A percentile compares a stretch with the other conserved stretches of the same genome.
Conservation (phyloP, 2,113 vertebrate genomes). For the Ageneiosus marmoratus region DNA sequence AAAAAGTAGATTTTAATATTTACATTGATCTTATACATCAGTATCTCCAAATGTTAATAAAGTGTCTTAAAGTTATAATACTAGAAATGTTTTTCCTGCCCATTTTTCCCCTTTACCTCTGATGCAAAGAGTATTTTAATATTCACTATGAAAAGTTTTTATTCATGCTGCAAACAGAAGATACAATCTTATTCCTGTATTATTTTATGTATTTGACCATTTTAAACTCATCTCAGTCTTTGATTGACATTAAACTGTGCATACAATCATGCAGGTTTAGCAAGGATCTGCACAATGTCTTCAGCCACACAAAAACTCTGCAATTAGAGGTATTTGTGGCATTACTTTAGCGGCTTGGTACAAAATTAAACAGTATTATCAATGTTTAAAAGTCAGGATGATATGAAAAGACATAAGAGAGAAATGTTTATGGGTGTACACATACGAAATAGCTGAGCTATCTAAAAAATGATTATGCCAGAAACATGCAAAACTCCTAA, state of each 20-base stretch:
- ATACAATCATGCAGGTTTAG: not conserved
- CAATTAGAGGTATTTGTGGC: not conserved
- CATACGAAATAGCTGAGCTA: not conserved
- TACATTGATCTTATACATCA: not conserved
- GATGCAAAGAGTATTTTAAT: not conserved
- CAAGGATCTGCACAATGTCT: not conserved
- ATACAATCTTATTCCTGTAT: not conserved
- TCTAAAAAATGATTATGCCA: not conserved
- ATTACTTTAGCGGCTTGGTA: not conserved
- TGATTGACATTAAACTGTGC: not conserved
- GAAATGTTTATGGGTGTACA: not conserved
- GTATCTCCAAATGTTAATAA: not conserved
- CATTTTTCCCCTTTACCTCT: too few relatives aligned
- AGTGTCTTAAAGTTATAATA: not conserved
- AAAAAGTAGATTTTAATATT: not conserved
- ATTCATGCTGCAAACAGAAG: not conserved
- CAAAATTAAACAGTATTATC: constrained; percentile 1
- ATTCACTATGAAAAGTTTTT: not conserved
- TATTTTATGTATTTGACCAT: not conserved
- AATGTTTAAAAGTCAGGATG: not conserved
- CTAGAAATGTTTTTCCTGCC: too few relatives aligned
- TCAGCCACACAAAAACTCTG: not conserved
- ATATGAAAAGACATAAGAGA: not conserved
- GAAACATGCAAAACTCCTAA: not conserved
- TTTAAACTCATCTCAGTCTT: not conserved